Percentiles rank a stretch among this genome's conserved stretches.
These are phyloP conservation scores for Cephus sareptanus DNA, from an alignment of 2,888 invertebrate species.

Conservation along the genomic window DNA sequence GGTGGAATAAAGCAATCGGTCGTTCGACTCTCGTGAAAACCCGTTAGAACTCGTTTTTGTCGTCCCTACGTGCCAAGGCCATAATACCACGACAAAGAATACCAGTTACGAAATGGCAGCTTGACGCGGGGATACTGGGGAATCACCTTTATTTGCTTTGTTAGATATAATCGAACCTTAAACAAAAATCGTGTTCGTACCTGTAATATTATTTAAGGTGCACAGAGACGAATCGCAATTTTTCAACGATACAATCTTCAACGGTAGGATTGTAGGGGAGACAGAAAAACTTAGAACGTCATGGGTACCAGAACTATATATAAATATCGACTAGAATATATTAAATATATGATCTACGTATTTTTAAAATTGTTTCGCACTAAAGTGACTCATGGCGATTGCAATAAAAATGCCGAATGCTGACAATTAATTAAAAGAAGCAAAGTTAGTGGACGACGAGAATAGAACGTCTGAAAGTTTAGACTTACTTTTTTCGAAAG, in stretches of 20 bases:
- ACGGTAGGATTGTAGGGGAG: too few relatives aligned
- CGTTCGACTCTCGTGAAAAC: neutral
- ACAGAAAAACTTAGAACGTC: too few relatives aligned
- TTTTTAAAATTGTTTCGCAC: neutral
- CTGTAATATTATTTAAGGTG: too few relatives aligned
- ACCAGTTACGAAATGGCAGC: neutral
- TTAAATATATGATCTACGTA: too few relatives aligned
- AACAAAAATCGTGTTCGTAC: neutral
- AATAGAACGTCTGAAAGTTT: neutral
- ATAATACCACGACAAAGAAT: neutral
- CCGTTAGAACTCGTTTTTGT: neutral
- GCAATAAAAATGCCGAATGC: neutral
- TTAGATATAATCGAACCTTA: neutral
- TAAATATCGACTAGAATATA: too few relatives aligned
- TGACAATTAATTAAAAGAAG: neutral
- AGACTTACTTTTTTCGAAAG: neutral
- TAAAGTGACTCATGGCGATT: neutral
- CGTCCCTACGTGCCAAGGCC: neutral
- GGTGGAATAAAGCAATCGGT: neutral
- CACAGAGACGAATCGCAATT: neutral
- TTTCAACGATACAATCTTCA: neutral
- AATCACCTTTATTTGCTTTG: neutral
- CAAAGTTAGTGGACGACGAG: neutral
- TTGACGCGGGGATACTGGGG: neutral
- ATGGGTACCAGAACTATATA: too few relatives aligned